These are phyloP conservation scores for Marcusenius ussheri DNA, from an alignment of 2,113 vertebrate genomes.

Conservation along the genomic window DNA sequence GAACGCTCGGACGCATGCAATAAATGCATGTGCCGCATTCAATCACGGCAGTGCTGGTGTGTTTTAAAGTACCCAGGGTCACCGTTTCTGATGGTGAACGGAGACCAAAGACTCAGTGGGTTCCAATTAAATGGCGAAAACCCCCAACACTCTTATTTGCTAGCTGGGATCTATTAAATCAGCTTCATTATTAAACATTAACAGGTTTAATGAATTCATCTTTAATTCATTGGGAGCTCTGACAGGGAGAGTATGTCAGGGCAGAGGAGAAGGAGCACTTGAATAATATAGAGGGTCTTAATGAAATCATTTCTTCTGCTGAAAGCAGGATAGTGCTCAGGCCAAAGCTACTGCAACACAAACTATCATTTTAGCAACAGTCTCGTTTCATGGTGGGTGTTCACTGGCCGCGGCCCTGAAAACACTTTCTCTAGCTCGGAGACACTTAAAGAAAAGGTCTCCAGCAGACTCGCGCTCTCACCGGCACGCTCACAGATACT, in stretches of 20 bases:
- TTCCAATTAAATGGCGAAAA: background rate
- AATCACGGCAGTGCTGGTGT: background rate
- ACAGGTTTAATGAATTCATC: conserved; percentile 11
- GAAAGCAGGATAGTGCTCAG: background rate
- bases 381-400: background rate
- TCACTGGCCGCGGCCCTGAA: background rate
- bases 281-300: background rate
- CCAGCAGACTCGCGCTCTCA: background rate
- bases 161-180: conserved; percentile 8
- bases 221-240: background rate
- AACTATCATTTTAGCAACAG: background rate
- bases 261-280: background rate
- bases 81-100: background rate
- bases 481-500: background rate
- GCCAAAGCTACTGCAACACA: background rate
- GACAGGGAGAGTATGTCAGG: background rate
- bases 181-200: conserved; percentile 6
- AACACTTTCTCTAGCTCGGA: background rate
- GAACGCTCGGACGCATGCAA: background rate
- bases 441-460: background rate
- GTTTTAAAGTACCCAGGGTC: background rate
- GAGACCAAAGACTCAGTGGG: background rate
- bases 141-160: background rate
- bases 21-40: too few relatives aligned
- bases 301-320: background rate